Evolutionary conservation across 1,140 invertebrate genomes (phyloP).

Genomic region (Neodiprion lecontei): DNA sequence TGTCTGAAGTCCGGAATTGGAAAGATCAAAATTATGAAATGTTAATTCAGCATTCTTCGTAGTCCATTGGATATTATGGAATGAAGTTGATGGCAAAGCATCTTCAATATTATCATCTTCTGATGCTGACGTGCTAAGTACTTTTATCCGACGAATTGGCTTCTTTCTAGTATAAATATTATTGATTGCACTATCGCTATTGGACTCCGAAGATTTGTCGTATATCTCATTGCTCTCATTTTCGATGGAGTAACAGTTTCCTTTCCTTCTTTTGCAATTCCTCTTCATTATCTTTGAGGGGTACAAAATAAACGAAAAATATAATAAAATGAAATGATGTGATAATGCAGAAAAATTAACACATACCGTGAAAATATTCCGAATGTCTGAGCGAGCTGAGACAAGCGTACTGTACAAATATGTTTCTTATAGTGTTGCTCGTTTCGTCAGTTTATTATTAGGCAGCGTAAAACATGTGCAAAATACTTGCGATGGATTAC

Average conservation of each 20-base stretch:
- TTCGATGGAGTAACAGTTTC: slow-evolving; percentile 10
- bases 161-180: slow-evolving; percentile 23
- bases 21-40: slow-evolving; percentile 21
- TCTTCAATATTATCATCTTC: slow-evolving; percentile 12
- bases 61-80: slow-evolving; percentile 21
- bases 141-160: slow-evolving; percentile 17
- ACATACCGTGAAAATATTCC: too few species aligned
- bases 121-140: slow-evolving; percentile 22
- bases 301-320: too few species aligned
- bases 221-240: slow-evolving; percentile 10
- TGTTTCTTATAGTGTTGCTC: too few species aligned
- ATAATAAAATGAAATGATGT: too few species aligned
- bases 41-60: slow-evolving; percentile 20
- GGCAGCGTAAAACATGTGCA: too few species aligned
- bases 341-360: too few species aligned
- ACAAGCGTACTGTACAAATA: too few species aligned
- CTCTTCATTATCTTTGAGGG: too few species aligned
- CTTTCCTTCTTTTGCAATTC: not conserved
- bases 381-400: too few species aligned
- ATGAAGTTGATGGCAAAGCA: slow-evolving; percentile 15
- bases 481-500: too few species aligned
- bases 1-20: too few species aligned
- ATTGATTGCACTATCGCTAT: slow-evolving; percentile 21
- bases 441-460: too few species aligned
- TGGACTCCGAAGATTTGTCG: slow-evolving; percentile 9